A percentile compares a stretch with the other conserved stretches of the same genome.
Evolutionary conservation across 2,113 vertebrate species (phyloP).

Genomic region (Neodontobutis hainanensis): DNA sequence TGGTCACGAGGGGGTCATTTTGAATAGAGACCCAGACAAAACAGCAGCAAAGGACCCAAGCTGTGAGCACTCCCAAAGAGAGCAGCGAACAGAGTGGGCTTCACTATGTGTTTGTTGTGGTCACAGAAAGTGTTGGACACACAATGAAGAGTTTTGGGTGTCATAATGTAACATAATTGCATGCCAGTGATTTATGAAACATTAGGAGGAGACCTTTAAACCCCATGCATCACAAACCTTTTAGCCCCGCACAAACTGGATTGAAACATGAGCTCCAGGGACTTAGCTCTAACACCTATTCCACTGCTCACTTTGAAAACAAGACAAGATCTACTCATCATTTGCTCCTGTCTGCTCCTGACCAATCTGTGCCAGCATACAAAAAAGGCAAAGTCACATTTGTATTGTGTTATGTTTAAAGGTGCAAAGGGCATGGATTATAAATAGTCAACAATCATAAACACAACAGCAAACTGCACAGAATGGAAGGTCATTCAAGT

Average conservation of each 20-base stretch:
- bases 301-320: constrained; percentile 48
- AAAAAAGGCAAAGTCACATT: constrained; percentile 3
- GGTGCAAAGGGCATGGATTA: not conserved
- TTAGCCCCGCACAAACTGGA: constrained; percentile 49
- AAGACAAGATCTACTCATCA: constrained; percentile 29
- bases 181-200: constrained; percentile 65
- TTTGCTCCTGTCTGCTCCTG: constrained; percentile 15
- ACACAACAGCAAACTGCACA: not conserved
- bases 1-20: constrained; percentile 73
- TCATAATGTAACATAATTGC: constrained; percentile 60
- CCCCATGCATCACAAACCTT: constrained; percentile 61
- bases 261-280: constrained; percentile 63
- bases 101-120: constrained; percentile 48
- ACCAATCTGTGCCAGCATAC: constrained; percentile 12
- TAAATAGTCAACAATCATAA: not conserved
- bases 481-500: too few relatives aligned
- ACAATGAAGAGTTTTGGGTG: constrained; percentile 57
- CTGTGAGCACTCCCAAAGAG: constrained; percentile 66
- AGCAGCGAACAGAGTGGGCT: constrained; percentile 42
- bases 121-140: constrained; percentile 43
- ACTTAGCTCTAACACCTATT: constrained; percentile 47
- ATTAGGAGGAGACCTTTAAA: constrained; percentile 56
- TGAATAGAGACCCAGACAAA: constrained; percentile 73
- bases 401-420: not conserved
- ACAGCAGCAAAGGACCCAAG: constrained; percentile 67